Evolutionary conservation across 2,888 invertebrate species (phyloP), one percentile per base, ranked within the genome.

Genomic region (Norana najaformis): DNA sequence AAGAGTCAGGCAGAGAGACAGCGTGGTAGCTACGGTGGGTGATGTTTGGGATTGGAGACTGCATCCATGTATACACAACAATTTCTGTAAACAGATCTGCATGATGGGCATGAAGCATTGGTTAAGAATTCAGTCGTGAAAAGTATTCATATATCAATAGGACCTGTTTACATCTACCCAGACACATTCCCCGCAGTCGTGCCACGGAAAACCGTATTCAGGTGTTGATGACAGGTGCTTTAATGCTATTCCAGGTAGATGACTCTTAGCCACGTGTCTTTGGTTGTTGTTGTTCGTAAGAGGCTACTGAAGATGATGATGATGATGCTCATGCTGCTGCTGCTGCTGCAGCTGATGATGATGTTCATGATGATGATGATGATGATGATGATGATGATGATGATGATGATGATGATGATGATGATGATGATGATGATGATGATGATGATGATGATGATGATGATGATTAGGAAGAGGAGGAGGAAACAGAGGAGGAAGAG

Each of bases 401-500:
- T 41, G 41, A 16, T 41, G 41, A 13, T 41, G 41, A 1, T 41
- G 5, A 41, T 13, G 23, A 82, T 82, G 23, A 82, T 82, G 82
- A 82, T 6, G n/a, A 82, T 82, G 82, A 6, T 82, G 82, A 82
- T 20, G 83, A 83, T 83, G 34, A 83, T 83, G 35, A 35, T 83
- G 83, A 83, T 88, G 88, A 88, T 88, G 88, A 88, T 88, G 88
- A 88, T 41, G 38, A 88, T 88, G 88, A 88, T 88, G 88, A 88
- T 88, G 88, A 88, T 88, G 83, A 83, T 34, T 3, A 83, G 3
- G 83, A 83, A 5, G 16, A 83, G 16, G 83, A 83, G n/a, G 83
- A 83, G n/a, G 83, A 83, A 4, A 11, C n/a, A 4, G 20, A 35
- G 0, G 35, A 83, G 20, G 88, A 88, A 37, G 88, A 88, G 36